These are phyloP conservation scores for Rhinatrema bivittatum DNA, from an alignment of 2,797 vertebrate species.

Conservation along the genomic window DNA sequence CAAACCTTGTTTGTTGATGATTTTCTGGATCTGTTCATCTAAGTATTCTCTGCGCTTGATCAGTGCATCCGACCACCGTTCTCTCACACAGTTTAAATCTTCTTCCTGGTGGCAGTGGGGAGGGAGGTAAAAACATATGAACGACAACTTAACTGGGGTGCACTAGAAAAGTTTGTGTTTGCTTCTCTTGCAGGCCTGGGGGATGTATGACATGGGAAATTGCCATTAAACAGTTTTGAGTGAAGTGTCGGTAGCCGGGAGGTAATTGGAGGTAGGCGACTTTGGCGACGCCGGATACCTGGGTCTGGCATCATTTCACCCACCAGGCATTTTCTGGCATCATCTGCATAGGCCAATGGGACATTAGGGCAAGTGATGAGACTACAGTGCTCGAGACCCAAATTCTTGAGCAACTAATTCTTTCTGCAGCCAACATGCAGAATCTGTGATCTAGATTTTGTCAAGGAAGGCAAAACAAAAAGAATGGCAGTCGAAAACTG, in stretches of 20 bases:
- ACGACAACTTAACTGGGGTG: no score
- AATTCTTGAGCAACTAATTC: slow-evolving; percentile 5
- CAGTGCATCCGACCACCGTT: slow-evolving; percentile 92
- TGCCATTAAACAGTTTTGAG: slow-evolving; percentile 26
- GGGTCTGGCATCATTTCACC: no score
- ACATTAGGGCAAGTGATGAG: no score
- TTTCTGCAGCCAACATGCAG: neutral
- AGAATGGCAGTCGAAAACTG: slow-evolving; percentile 18
- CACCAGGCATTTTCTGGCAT: no score
- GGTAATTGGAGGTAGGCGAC: no score
- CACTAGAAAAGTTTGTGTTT: neutral
- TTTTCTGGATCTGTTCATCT: slow-evolving; percentile 94
- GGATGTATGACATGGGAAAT: slow-evolving; percentile 13
- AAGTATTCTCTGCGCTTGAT: slow-evolving; percentile 92
- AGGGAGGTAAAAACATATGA: neutral
- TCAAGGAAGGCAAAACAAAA: slow-evolving; percentile 16
- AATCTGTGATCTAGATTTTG: slow-evolving; percentile 7
- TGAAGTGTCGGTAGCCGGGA: no score
- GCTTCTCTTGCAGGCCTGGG: no score
- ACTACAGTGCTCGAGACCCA: no score
- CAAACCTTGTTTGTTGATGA: slow-evolving; percentile 90
- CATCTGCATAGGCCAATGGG: no score
- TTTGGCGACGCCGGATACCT: no score
- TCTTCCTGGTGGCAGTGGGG: slow-evolving; percentile 74
- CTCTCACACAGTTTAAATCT: slow-evolving; percentile 89